These are phyloP conservation scores for Tychaedon coryphoeus DNA, from an alignment of 2,113 vertebrate species.

Conservation along the genomic window DNA sequence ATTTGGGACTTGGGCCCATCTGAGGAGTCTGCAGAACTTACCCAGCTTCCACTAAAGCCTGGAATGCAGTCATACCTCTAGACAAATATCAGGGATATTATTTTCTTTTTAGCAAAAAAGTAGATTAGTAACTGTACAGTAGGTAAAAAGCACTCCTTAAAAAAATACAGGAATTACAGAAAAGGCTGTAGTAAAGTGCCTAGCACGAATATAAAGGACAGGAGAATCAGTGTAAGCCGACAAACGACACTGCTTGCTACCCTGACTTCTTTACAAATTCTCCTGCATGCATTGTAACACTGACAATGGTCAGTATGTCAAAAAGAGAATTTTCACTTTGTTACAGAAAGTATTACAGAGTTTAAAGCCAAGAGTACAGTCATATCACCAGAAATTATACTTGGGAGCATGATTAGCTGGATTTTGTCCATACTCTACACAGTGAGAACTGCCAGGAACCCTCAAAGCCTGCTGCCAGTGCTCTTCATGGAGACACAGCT, in stretches of 20 bases:
- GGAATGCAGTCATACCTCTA: background rate
- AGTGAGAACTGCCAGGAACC: background rate
- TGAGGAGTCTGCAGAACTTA: background rate
- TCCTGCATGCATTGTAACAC: background rate
- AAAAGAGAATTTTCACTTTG: background rate
- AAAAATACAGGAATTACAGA: conserved; percentile 28
- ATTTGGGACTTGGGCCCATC: background rate
- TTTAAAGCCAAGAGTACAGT: conserved; percentile 1
- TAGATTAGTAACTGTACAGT: conserved; percentile 50
- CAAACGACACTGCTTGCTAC: background rate
- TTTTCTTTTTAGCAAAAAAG: conserved; percentile 29
- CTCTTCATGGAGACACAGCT: background rate
- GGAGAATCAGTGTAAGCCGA: background rate
- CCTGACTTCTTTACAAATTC: background rate
- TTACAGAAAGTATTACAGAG: background rate
- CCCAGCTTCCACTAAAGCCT: background rate
- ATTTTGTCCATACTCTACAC: background rate
- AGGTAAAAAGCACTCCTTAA: conserved; percentile 48
- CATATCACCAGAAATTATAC: background rate
- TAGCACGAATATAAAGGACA: conserved; percentile 30
- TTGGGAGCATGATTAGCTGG: background rate
- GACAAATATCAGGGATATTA: background rate
- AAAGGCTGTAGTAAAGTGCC: conserved; percentile 56
- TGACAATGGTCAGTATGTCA: background rate
- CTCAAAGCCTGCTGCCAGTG: background rate